Base-by-base conservation (phyloP, 1,140 invertebrate species). In the Halictus rubicundus region DNA sequence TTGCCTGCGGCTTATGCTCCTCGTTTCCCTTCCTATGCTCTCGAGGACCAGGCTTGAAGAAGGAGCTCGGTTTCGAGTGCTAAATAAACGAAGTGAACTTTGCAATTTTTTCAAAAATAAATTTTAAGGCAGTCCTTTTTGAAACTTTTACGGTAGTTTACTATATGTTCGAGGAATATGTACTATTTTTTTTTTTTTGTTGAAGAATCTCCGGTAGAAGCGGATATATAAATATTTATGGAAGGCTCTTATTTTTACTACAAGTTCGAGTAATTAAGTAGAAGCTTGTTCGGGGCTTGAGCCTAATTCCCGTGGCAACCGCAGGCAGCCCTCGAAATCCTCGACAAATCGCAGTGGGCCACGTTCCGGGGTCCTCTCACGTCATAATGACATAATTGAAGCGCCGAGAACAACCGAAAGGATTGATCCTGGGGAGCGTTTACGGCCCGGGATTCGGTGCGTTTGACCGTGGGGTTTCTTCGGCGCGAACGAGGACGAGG, bases 381-480 rank as follows among this genome's bases (percentile, higher is more conserved):
- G 54, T 57, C 7, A 57, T 57, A 57, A 66, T 66, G 64, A 46
- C 64, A 42, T 39, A 46, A 39, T 8, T 49, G 16, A 37, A 14
- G 37, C 19, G 14, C n/a, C 39, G 12, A 14, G 14, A 66, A 66
- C 64, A 25, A 46, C 77, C 69, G 63, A 57, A 42, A 75, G 68
- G 77, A 82, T 80, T 82, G 80, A 80, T 82, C 81, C 79, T 25
- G 80, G 49, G 60, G 70, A 66, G 39, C 59, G 66, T 59, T 64
- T 42, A 54, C 49, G 68, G 59, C 32, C 1, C 16, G 49, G 49
- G 46, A 49, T 19, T 23, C 37, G 73, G 10, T 16, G 39, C 9
- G 37, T 46, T 63, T 81, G 75, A 52, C 80, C 61, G 80, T 52
- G 69, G 66, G 60, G 78, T 85, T 85, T 78, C 81, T 85, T 83